A percentile compares a stretch with the other conserved stretches of the same genome.
Conservation (phyloP, 2,888 invertebrate species). For the Agriopis leucophaearia region DNA sequence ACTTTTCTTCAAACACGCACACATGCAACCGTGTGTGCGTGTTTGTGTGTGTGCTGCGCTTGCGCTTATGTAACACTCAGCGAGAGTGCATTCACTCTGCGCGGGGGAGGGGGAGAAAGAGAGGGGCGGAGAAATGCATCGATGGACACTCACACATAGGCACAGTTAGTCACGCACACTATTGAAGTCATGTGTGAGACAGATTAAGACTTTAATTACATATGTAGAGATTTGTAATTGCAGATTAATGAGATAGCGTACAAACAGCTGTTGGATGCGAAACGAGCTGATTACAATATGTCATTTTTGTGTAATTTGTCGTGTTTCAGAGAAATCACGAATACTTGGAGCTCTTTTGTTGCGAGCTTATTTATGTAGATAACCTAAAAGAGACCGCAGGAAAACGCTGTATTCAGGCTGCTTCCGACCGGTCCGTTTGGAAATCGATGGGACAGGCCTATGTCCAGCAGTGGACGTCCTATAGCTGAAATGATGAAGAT, state of each 20-base stretch:
- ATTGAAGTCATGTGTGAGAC: slow-evolving; percentile 37
- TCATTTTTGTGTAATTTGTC: slow-evolving; percentile 24
- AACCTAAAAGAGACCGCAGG: too few relatives aligned
- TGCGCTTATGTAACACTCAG: slow-evolving; percentile 74
- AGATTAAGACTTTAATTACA: slow-evolving; percentile 53
- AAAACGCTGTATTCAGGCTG: too few relatives aligned
- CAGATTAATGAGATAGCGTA: slow-evolving; percentile 37
- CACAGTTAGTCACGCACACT: neutral
- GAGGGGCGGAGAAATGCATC: slow-evolving; percentile 67
- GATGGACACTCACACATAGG: slow-evolving; percentile 63
- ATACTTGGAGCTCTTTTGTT: too few relatives aligned
- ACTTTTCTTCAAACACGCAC: slow-evolving; percentile 55
- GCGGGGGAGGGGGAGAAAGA: slow-evolving; percentile 42
- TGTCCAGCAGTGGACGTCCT: too few relatives aligned
- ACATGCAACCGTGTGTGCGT: slow-evolving; percentile 27
- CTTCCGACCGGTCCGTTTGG: too few relatives aligned
- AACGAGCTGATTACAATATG: slow-evolving; percentile 29
- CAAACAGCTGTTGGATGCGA: slow-evolving; percentile 21
- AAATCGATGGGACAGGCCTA: too few relatives aligned
- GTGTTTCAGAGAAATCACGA: too few relatives aligned
- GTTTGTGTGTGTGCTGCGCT: slow-evolving; percentile 53
- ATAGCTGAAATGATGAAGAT: too few relatives aligned
- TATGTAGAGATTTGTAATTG: slow-evolving; percentile 52
- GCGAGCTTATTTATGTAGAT: too few relatives aligned
- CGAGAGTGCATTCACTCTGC: slow-evolving; percentile 83